These are phyloP conservation scores for Drosophila kanapiae DNA, from an alignment of 1,140 invertebrate genomes.

Conservation along the genomic window DNA sequence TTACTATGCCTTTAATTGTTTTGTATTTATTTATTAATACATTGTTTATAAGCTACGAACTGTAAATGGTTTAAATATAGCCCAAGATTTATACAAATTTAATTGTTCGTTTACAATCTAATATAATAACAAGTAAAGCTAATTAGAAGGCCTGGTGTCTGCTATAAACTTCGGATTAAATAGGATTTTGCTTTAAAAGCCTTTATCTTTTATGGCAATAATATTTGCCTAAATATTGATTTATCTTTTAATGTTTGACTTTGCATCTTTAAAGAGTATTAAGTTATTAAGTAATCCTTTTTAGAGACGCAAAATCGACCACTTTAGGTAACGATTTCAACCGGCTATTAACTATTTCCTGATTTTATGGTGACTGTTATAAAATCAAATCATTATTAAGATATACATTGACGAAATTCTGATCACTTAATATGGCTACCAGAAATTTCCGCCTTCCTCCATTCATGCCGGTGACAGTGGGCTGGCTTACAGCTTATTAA, in stretches of 20 bases:
- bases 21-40: no score
- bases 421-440: neutral
- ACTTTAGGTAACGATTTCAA: no score
- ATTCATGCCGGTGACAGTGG: slow-evolving; percentile 3
- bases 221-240: neutral
- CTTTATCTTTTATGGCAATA: neutral
- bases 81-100: no score
- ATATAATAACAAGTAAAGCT: no score
- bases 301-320: no score
- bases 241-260: neutral
- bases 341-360: no score
- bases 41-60: no score
- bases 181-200: neutral
- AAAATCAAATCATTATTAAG: neutral
- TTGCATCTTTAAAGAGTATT: neutral
- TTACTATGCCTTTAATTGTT: no score
- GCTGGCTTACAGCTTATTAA: slow-evolving; percentile 31
- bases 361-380: neutral
- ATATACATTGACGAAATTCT: neutral
- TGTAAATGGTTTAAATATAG: no score
- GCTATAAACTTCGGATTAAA: neutral
- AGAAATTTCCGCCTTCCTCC: slow-evolving; percentile 10
- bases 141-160: no score
- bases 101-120: no score
- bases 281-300: no score